Evolutionary conservation across 2,113 vertebrate species (phyloP), one percentile per base, ranked within the genome.

Genomic region (Aphelocoma coerulescens): DNA sequence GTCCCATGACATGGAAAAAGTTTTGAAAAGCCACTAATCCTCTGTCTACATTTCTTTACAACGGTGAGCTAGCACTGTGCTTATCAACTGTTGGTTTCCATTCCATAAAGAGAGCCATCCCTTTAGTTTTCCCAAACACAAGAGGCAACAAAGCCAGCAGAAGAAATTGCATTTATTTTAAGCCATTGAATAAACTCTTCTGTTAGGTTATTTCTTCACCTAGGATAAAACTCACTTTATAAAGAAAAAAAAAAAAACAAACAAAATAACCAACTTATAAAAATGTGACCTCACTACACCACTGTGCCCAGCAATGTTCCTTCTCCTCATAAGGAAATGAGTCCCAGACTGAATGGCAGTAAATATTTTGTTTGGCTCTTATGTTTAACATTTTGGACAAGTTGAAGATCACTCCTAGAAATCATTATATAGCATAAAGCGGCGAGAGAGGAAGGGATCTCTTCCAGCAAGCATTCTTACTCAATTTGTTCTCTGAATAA

Each of bases 361-460:
- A 92, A 92, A 81, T 92, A 89, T 96, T 96, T 96, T 81, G 49
- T 62, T 94, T 95, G 95, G 91, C 88, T 86, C 65, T 81, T 68
- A 49, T 3, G 32, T 74, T 90, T 48, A 93, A 71, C 27, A 48
- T 85, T 88, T 87, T 75, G 55, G 61, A 81, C 79, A 84, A 95
- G 48, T 33, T 85, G 85, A 86, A 92, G 52, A 86, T 80, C 48
- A 54, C 24, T 84, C 91, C 76, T 74, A 95, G 57, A 92, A 79
- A 92, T 49, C 27, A n/a, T 48, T 80, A 88, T 68, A 96, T 68
- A 96, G 82, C 65, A 84, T 78, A 82, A 84, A 24, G 15, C 0
- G 0, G 14, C 0, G 0, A 86, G 72, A 83, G 19, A 80, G 72
- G 71, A 88, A 80, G 48, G 72, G 18, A 11, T 78, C n/a, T 89